These are phyloP conservation scores for Antennarius striatus DNA, from an alignment of 2,113 vertebrate species.

Conservation along the genomic window DNA sequence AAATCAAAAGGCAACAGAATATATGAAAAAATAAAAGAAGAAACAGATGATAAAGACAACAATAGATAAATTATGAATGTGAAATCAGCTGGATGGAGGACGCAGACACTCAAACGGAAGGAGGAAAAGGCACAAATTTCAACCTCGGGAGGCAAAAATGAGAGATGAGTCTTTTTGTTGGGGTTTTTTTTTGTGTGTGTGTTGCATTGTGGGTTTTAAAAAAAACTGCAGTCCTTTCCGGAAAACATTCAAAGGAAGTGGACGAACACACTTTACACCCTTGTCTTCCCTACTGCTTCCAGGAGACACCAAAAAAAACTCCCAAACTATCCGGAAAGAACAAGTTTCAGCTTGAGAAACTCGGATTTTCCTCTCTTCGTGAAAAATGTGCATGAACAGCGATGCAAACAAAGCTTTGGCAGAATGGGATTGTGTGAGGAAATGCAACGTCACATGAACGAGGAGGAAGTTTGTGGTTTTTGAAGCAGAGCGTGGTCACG, in stretches of 20 bases:
- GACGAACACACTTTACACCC: neutral
- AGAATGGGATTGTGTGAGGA: too few relatives aligned
- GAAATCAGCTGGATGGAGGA: neutral
- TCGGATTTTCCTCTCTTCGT: too few relatives aligned
- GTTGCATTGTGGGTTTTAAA: neutral
- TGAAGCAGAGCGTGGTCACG: neutral
- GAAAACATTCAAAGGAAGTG: neutral
- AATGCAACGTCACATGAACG: too few relatives aligned
- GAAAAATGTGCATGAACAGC: too few relatives aligned
- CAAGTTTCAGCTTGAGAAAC: too few relatives aligned
- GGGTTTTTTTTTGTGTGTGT: too few relatives aligned
- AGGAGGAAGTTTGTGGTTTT: too few relatives aligned
- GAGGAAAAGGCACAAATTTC: neutral
- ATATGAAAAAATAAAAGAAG: conserved; percentile 5
- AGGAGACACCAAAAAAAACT: too few relatives aligned
- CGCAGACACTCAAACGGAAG: neutral
- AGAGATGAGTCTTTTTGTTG: neutral
- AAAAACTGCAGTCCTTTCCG: neutral
- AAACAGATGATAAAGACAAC: neutral
- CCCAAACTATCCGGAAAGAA: too few relatives aligned
- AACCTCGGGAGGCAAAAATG: neutral
- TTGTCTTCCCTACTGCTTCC: too few relatives aligned
- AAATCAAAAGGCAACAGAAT: conserved; percentile 42
- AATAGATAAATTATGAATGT: neutral
- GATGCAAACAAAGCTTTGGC: too few relatives aligned